Base-by-base conservation (phyloP, 2,888 invertebrate genomes). In the Nomada fucata region DNA sequence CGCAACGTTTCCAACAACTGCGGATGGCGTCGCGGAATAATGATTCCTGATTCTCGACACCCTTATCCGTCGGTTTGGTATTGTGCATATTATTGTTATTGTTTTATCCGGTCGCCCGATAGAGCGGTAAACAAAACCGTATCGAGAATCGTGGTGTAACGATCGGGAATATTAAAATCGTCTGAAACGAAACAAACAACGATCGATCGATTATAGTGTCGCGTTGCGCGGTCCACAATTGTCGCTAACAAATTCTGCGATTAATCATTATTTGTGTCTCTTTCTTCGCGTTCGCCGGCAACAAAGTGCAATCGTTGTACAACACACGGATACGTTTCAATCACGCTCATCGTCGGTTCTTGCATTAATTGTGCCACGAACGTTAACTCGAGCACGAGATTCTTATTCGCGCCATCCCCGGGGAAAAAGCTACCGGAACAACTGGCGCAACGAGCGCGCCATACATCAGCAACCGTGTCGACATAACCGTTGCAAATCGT, bases 401-500 rank as follows among this genome's bases (percentile, higher is more conserved):
- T 63, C 71, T 71, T 50, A 53, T 63, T 72, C 63, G 63, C 53
- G 20, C 70, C 29, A 36, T 57, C 63, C 29, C 26, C 20, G 2
- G 42, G 23, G 44, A 57, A 65, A 57, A 50, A 65, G 47, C 10
- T 7, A 36, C 29, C 36, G n/a, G 53, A 63, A 71, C 61, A 65
- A 65, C 55, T 57, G 59, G 44, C 57, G 57, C 57, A 74, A 67
- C 59, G 57, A 67, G 47, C 55, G 13, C 55, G 20, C 55, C 73
- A 82, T 71, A 23, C 18, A 82, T 68, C 69, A 68, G 18, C 13
- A 44, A 59, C 47, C 61, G 57, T 65, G 67, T 67, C 47, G 67
- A 73, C 65, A 64, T 44, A 44, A 71, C 36, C 69, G 64, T 57
- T 60, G 63, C 59, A 59, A 72, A 71, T 76, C 61, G 65, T 23